Evolutionary conservation across 2,797 vertebrate genomes (phyloP).

Genomic region (Pipistrellus nathusii): DNA sequence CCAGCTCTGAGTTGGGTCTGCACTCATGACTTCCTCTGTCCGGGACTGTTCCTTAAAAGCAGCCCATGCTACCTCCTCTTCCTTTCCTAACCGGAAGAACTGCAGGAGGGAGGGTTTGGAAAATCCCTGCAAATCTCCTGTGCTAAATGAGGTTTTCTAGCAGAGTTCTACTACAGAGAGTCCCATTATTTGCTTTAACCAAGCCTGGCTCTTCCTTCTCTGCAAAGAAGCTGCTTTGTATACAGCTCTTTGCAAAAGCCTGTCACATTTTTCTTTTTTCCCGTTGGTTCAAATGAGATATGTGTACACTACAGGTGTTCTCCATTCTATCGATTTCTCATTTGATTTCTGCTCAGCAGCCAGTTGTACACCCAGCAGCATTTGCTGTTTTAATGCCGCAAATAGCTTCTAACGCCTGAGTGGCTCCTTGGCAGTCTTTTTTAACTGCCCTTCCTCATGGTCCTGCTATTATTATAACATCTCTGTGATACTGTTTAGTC

Average conservation of each 20-base stretch:
- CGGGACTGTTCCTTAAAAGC: neutral
- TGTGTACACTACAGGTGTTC: neutral
- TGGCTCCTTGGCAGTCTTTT: neutral
- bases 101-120: neutral
- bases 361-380: neutral
- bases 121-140: neutral
- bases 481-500: neutral
- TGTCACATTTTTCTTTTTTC: neutral
- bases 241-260: neutral
- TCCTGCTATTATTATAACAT: neutral
- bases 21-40: neutral
- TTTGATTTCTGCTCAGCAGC: conserved; percentile 12
- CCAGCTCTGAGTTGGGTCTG: neutral
- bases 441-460: neutral
- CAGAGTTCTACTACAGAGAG: conserved; percentile 20
- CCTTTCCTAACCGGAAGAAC: neutral
- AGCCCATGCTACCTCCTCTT: neutral
- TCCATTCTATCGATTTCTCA: neutral
- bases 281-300: neutral
- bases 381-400: conserved; percentile 28
- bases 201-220: neutral
- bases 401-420: neutral
- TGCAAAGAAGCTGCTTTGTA: neutral
- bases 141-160: neutral
- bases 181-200: conserved; percentile 19